Conservation (phyloP, 1,140 invertebrate genomes). For the Cylas formicarius region DNA sequence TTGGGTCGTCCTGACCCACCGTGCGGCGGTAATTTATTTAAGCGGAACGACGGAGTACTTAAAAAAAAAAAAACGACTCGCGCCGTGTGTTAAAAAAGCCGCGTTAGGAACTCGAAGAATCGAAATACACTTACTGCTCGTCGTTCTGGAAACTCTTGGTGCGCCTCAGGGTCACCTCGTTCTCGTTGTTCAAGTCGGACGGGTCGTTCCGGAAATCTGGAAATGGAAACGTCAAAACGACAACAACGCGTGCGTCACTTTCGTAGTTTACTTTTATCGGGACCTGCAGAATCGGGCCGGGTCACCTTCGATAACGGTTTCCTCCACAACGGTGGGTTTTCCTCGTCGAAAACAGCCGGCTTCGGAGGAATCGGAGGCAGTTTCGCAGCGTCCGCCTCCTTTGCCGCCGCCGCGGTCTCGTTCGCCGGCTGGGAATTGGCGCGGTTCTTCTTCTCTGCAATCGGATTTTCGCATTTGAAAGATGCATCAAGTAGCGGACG, state of each 20-base stretch:
- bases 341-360: conserved; percentile 21
- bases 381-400: conserved; percentile 17
- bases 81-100: too few species aligned
- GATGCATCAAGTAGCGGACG: too few species aligned
- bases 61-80: too few species aligned
- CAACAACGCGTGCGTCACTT: too few species aligned
- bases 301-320: conserved; percentile 49
- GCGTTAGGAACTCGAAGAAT: too few species aligned
- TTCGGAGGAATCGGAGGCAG: conserved; percentile 17
- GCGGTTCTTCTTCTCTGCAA: conserved; percentile 60
- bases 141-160: conserved; percentile 34
- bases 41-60: too few species aligned
- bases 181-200: conserved; percentile 27
- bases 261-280: conserved; percentile 41
- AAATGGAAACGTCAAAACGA: too few species aligned
- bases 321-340: conserved; percentile 54
- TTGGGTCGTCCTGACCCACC: too few species aligned
- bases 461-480: conserved; percentile 6
- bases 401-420: conserved; percentile 17
- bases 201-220: conserved; percentile 11
- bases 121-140: conserved; percentile 36
- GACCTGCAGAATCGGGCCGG: conserved; percentile 32
- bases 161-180: conserved; percentile 33
- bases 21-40: too few species aligned
- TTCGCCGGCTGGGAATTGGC: conserved; percentile 47